Conservation (phyloP, 2,888 invertebrate species). For the Lasioglossum figueresi region DNA sequence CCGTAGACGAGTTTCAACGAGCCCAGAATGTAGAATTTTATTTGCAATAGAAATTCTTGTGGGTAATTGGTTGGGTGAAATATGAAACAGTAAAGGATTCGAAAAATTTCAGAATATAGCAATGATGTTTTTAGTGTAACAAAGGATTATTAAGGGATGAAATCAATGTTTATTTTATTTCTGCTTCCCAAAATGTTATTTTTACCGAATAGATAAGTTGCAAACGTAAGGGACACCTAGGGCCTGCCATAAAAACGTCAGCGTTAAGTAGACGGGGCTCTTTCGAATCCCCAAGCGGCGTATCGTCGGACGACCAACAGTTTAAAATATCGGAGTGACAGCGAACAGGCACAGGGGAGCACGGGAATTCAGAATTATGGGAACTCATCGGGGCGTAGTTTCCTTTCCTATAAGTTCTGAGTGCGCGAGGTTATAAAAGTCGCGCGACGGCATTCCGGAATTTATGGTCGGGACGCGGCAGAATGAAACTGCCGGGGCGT, state of each 20-base stretch:
- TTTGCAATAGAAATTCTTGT: not conserved
- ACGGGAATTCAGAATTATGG: not conserved
- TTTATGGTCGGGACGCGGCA: conserved; percentile 6
- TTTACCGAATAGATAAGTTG: not conserved
- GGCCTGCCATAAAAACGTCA: not conserved
- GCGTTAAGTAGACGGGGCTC: not conserved
- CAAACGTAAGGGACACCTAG: not conserved
- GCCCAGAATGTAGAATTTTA: not conserved
- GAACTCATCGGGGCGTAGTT: conserved; percentile 1
- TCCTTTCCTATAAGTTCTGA: not conserved
- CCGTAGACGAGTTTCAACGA: not conserved
- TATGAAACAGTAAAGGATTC: too few species aligned
- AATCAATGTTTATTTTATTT: too few species aligned
- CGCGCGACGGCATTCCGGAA: not conserved
- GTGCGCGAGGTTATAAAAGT: conserved; percentile 19
- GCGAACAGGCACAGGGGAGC: not conserved
- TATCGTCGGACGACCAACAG: not conserved
- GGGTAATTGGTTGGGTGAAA: too few species aligned
- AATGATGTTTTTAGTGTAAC: too few species aligned
- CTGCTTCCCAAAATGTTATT: too few species aligned
- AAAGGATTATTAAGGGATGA: too few species aligned
- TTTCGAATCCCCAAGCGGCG: not conserved
- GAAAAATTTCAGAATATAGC: too few species aligned
- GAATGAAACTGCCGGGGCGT: not conserved
- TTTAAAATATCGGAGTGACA: not conserved